These are phyloP conservation scores for Heteractis magnifica DNA, from an alignment of 92 coral and sea anemone species.

Conservation along the genomic window DNA sequence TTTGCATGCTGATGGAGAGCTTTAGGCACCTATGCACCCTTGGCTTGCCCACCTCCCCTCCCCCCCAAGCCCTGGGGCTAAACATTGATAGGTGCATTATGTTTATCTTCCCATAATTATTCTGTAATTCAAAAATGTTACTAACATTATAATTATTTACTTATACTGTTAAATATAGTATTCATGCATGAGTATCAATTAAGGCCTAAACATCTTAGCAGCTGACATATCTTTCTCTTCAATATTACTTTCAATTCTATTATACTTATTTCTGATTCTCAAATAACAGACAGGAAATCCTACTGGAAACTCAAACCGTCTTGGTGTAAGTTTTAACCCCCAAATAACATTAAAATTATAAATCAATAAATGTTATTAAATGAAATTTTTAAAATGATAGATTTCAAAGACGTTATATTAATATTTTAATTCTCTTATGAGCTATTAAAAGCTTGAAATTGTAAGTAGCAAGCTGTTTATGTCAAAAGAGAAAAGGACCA, in stretches of 20 bases:
- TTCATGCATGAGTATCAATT: not conserved
- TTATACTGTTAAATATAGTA: not conserved
- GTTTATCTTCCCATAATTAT: too few species aligned
- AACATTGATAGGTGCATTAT: too few species aligned
- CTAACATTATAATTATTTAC: not conserved
- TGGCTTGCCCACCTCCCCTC: too few species aligned
- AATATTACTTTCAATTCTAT: not conserved
- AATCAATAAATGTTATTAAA: not conserved
- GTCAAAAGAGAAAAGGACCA: too few species aligned
- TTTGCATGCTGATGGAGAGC: too few species aligned
- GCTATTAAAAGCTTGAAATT: too few species aligned
- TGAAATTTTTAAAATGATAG: not conserved
- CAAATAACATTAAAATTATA: not conserved
- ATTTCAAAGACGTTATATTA: too few species aligned
- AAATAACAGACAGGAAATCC: not conserved
- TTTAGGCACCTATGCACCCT: too few species aligned
- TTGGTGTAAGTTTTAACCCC: conserved; percentile 20
- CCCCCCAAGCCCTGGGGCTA: too few species aligned
- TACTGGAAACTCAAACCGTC: not conserved
- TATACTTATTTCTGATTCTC: not conserved
- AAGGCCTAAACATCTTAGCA: not conserved
- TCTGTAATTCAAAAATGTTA: not conserved
- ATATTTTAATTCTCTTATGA: too few species aligned
- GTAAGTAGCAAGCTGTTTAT: too few species aligned
- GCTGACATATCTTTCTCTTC: not conserved